Evolutionary conservation across 2,888 invertebrate species (phyloP).

Genomic region (Drosophila meridiana): DNA sequence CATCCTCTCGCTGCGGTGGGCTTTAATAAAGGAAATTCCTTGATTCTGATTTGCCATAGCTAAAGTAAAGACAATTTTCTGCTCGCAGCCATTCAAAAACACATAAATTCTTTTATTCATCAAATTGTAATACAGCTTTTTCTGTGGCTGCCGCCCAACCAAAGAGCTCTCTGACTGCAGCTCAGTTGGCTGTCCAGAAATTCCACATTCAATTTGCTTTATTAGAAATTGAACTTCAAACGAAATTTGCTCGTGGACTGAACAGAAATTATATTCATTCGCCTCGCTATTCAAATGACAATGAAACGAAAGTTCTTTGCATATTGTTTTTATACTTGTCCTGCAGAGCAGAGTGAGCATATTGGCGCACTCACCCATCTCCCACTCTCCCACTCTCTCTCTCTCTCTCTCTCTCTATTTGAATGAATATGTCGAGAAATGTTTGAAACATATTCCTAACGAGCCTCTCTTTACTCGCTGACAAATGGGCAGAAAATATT

Average conservation of each 20-base stretch:
- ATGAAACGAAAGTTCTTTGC: background rate
- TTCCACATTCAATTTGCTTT: background rate
- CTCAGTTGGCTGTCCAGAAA: background rate
- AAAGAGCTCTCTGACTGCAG: background rate
- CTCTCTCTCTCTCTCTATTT: background rate
- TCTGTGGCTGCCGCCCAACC: background rate
- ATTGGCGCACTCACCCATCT: too few relatives aligned
- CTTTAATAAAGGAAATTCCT: conserved; percentile 1
- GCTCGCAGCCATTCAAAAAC: background rate
- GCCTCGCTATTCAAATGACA: background rate
- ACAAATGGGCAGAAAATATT: too few relatives aligned
- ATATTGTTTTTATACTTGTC: background rate
- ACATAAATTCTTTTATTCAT: background rate
- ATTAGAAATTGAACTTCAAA: background rate
- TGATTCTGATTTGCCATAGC: background rate
- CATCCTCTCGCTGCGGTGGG: background rate
- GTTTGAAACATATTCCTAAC: too few relatives aligned
- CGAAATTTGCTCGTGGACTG: background rate
- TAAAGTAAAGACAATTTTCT: background rate
- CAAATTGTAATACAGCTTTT: background rate
- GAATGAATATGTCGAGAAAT: too few relatives aligned
- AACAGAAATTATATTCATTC: background rate
- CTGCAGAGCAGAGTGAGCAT: background rate
- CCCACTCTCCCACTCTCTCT: too few relatives aligned
- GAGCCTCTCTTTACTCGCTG: too few relatives aligned